Evolutionary conservation across 2,888 invertebrate species (phyloP), one percentile per base, ranked within the genome.

Genomic region (Drosophila engyochracea): DNA sequence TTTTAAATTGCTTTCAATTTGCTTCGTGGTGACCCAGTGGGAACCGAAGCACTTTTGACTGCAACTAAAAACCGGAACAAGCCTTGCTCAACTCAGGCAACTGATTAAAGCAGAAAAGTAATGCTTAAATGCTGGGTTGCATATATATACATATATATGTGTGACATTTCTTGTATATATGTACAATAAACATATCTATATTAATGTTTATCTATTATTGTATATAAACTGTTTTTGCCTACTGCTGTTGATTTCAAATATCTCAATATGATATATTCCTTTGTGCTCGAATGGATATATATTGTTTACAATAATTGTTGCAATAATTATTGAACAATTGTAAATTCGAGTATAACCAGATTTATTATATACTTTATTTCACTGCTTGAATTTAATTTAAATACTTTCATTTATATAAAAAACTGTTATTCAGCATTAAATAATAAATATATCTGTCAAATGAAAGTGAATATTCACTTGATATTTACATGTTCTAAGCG

Each of bases 1-100:
- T 37, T n/a, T 60, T 54, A 67, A 79, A 88, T 88, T 85, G 85
- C 73, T 71, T 74, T 74, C 72, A 57, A 83, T 83, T 67, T 73
- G 83, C n/a, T 31, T 57, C 7, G 12, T 9, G 33, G 28, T 44
- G 28, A 14, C 66, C 60, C 59, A 71, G 66, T 12, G 19, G 59
- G 37, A 73, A 44, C 22, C 52, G 31, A 12, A 39, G n/a, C 25
- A 37, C 31, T 19, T 39, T 19, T 12, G 5, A 28, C 55, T 28
- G 28, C 28, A 28, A 3, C 51, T 9, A 5, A 19, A 28, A 19
- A 28, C 19, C 37, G 5, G 35, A 16, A 1, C 14, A 28, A n/a
- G 28, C 19, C 1, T 14, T 33, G 19, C 30, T 1, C 6, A 51
- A 19, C 47, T 7, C 9, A 9, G 16, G 25, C 4, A 47, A 9